A percentile compares a stretch with the other conserved stretches of the same genome.
phyloP scores from a whole-genome alignment of 2,113 vertebrate genomes.

The Oplegnathus fasciatus region DNA sequence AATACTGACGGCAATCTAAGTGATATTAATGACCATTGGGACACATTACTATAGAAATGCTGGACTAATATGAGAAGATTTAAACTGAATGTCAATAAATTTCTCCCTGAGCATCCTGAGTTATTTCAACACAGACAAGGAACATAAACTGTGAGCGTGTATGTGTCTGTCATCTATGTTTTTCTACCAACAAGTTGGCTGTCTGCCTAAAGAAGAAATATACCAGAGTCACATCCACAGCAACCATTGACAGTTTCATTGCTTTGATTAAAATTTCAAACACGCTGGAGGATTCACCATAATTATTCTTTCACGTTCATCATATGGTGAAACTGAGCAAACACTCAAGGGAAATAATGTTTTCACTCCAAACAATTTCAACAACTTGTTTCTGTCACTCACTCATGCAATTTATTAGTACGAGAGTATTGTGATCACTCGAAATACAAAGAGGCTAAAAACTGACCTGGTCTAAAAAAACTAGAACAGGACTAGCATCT shows the following conservation, averaged over 20 bases:
- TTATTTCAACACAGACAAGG: slow-evolving; percentile 22
- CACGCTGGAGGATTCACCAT: slow-evolving; percentile 38
- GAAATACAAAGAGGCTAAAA: slow-evolving; percentile 20
- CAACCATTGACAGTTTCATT: slow-evolving; percentile 36
- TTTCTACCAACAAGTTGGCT: slow-evolving; percentile 10
- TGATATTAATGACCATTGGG: slow-evolving; percentile 43
- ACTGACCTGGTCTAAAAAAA: slow-evolving; percentile 6
- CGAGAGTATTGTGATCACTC: slow-evolving; percentile 7
- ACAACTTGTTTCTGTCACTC: slow-evolving; percentile 12
- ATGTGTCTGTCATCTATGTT: slow-evolving; percentile 11
- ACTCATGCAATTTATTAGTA: background rate
- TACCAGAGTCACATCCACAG: background rate
- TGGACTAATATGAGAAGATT: slow-evolving; percentile 21
- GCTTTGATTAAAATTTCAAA: slow-evolving; percentile 44
- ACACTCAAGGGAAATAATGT: slow-evolving; percentile 25
- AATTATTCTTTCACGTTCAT: slow-evolving; percentile 46
- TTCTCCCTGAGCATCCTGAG: slow-evolving; percentile 4
- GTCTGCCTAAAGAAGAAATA: slow-evolving; percentile 6
- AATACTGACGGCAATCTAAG: slow-evolving; percentile 48
- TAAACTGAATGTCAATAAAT: slow-evolving; percentile 21
- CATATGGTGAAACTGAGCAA: slow-evolving; percentile 14
- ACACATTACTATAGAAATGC: slow-evolving; percentile 22
- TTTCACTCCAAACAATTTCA: slow-evolving; percentile 20
- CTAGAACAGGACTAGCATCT: background rate
- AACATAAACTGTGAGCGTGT: slow-evolving; percentile 21